Percentiles rank a stretch among this genome's conserved stretches.
Evolutionary conservation across 2,888 invertebrate species (phyloP).

Genomic region (Oxycera nigricornis): DNA sequence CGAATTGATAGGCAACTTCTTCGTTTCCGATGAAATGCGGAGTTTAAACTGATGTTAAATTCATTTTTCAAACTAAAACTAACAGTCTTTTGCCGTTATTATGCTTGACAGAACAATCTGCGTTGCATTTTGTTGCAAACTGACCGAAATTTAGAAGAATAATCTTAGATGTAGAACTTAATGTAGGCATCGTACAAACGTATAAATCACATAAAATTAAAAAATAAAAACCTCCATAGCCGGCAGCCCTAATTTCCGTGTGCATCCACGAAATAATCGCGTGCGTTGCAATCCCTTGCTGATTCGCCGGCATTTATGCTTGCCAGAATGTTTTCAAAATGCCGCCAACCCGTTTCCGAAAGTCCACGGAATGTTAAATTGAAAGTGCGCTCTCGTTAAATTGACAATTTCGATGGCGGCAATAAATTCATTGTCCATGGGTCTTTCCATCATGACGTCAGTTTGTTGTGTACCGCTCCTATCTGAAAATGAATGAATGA

Average conservation of each 20-base stretch:
- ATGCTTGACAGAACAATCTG: too few relatives aligned
- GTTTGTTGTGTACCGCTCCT: constrained; percentile 27
- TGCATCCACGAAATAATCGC: constrained; percentile 16
- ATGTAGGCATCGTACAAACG: too few relatives aligned
- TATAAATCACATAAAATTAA: too few relatives aligned
- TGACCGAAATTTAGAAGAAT: too few relatives aligned
- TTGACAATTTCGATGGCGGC: constrained; percentile 50
- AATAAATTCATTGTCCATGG: constrained; percentile 49
- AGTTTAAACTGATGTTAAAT: too few relatives aligned
- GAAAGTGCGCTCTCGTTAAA: constrained; percentile 49
- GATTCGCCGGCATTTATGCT: background rate
- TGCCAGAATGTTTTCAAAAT: background rate
- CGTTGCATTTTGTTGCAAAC: too few relatives aligned
- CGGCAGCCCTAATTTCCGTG: background rate
- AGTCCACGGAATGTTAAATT: constrained; percentile 45
- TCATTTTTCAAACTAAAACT: too few relatives aligned
- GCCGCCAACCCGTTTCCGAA: background rate
- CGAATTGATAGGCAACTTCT: too few relatives aligned
- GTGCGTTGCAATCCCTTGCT: background rate
- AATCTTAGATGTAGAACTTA: too few relatives aligned
- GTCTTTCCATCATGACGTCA: constrained; percentile 45
- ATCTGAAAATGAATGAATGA: background rate
- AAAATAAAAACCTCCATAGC: too few relatives aligned
- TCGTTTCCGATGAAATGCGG: too few relatives aligned
- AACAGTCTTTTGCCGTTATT: too few relatives aligned